A percentile compares a stretch with the other conserved stretches of the same genome.
These are phyloP conservation scores for Mirza zaza DNA, from an alignment of 2,113 vertebrate genomes.

Conservation along the genomic window DNA sequence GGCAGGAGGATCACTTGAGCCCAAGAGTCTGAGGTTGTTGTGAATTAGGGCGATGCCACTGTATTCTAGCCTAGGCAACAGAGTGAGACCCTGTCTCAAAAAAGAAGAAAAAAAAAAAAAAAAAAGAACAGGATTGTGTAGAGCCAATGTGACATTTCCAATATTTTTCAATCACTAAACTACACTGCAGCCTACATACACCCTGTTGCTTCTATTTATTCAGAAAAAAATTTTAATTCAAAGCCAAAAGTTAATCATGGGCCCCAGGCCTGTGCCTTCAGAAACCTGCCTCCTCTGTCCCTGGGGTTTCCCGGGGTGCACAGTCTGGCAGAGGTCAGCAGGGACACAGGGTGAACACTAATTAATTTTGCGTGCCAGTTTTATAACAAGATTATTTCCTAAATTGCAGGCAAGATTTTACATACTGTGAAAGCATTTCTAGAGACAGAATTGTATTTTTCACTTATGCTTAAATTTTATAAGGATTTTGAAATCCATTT, in stretches of 20 bases:
- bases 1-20: too few species aligned
- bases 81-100: too few species aligned
- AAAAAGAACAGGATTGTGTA: not conserved
- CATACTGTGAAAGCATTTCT: not conserved
- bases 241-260: conserved; percentile 24
- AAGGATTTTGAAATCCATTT: conserved; percentile 36
- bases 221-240: conserved; percentile 31
- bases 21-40: too few species aligned
- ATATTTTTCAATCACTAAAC: not conserved
- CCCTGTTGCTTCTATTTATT: conserved; percentile 34
- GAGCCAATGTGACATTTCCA: not conserved
- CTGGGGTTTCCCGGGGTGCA: not conserved
- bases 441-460: conserved; percentile 32
- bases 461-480: conserved; percentile 12
- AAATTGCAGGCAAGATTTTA: not conserved
- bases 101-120: not conserved
- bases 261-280: not conserved
- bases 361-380: conserved; percentile 30
- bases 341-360: not conserved
- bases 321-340: not conserved
- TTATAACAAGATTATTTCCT: conserved; percentile 50
- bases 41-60: too few species aligned
- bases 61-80: too few species aligned
- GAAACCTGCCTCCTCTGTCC: not conserved
- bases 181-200: not conserved